These are phyloP conservation scores for human DNA, from an alignment of 2,113 vertebrate genomes.

Conservation along the genomic window GRCh38 chr4:47126501-47127000, in stretches of 20 bases:
- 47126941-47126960: conserved; percentile 15
- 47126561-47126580: not conserved
- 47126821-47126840: not conserved
- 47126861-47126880: not conserved
- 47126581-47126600: not conserved
- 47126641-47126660: not conserved
- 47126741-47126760: conserved; percentile 8
- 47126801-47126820: not conserved
- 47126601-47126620: not conserved
- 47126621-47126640: conserved; percentile 4
- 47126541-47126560: not conserved
- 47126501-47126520: not conserved
- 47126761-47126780: conserved; percentile 20
- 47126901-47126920: not conserved
- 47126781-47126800: not conserved
- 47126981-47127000: conserved; percentile 73
- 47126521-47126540: not conserved
- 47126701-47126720: not conserved
- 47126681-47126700: not conserved
- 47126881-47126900: not conserved
- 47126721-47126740: not conserved
- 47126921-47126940: not conserved
- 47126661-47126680: not conserved
- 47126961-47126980: conserved; percentile 56
- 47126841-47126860: not conserved